Base-by-base conservation (phyloP, 2,797 vertebrate genomes). In the Cirrhinus molitorella region DNA sequence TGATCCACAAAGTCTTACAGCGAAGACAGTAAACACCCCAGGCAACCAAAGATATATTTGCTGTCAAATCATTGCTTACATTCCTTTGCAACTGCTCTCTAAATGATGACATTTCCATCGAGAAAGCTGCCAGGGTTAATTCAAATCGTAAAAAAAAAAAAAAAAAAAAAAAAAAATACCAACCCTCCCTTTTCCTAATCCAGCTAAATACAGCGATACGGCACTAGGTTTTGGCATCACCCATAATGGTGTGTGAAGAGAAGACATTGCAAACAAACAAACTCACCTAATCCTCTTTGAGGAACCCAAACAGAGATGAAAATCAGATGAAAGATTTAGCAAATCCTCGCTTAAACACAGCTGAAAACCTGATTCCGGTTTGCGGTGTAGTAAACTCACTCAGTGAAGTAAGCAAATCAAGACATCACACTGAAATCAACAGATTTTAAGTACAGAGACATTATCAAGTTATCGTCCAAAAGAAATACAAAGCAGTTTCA, bases 151-250 rank as follows among this genome's bases (percentile, higher is more conserved):
- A 83, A 87, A 14, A 51, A 78, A 51, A n/a, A n/a, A n/a, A n/a
- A n/a, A n/a, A n/a, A n/a, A n/a, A n/a, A n/a, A n/a, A n/a, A n/a
- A n/a, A n/a, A 47, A 74, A 68, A 78, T 19, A 51, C 68, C 86
- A 85, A 79, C 25, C 21, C 79, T 76, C 53, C 25, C 51, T 61
- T 68, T 81, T 31, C 23, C 43, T 73, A 40, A 45, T 83, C 73
- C 61, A 51, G 45, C 49, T 66, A 81, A 57, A 73, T 21, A 57
- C 68, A 85, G 70, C 25, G 84, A 81, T 82, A 74, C 40, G 72
- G 81, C 85, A 81, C 89, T 85, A 88, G 70, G 86, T 89, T 91
- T 89, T 90, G 88, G 88, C 88, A 67, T 21, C n/a, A 21, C 71
- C 34, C 79, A 68, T 65, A 75, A 79, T 16, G 23, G 55, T 74